These are phyloP conservation scores for Pocota personata DNA, from an alignment of 2,888 invertebrate species.

Conservation along the genomic window DNA sequence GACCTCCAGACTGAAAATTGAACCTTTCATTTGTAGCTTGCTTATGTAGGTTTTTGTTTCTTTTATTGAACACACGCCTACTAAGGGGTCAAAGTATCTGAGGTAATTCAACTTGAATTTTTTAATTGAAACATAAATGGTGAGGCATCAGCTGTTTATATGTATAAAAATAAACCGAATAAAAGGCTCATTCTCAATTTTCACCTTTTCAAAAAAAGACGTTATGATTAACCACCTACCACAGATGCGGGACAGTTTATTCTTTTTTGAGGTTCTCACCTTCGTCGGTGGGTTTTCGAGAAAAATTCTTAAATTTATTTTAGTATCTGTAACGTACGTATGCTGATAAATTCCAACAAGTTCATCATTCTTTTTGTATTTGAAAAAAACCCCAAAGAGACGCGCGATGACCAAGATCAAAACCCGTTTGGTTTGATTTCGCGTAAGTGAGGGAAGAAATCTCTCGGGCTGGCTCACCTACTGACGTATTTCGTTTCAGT, in stretches of 20 bases:
- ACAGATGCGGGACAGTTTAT: background rate
- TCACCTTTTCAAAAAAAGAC: background rate
- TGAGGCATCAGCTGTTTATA: background rate
- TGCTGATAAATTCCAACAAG: constrained; percentile 40
- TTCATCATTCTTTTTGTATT: constrained; percentile 33
- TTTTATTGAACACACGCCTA: constrained; percentile 6
- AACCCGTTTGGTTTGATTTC: constrained; percentile 40
- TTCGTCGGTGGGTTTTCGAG: background rate
- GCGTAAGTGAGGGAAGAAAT: background rate
- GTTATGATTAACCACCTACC: background rate
- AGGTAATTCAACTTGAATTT: constrained; percentile 30
- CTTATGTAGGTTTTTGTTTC: background rate
- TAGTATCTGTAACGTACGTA: constrained; percentile 7
- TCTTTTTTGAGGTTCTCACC: background rate
- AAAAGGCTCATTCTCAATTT: background rate
- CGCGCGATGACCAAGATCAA: constrained; percentile 12
- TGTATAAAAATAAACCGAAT: background rate
- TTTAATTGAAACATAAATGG: background rate
- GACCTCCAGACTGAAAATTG: constrained; percentile 14
- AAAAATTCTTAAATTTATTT: constrained; percentile 12
- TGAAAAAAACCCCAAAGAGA: background rate
- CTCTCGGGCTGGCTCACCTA: constrained; percentile 54
- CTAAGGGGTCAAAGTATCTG: constrained; percentile 18
- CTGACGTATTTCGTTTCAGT: constrained; percentile 62
- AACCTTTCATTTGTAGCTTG: background rate